Percentiles rank a stretch among this genome's conserved stretches.
These are phyloP conservation scores for Ceraclea dissimilis DNA, from an alignment of 2,888 invertebrate species.

Conservation along the genomic window DNA sequence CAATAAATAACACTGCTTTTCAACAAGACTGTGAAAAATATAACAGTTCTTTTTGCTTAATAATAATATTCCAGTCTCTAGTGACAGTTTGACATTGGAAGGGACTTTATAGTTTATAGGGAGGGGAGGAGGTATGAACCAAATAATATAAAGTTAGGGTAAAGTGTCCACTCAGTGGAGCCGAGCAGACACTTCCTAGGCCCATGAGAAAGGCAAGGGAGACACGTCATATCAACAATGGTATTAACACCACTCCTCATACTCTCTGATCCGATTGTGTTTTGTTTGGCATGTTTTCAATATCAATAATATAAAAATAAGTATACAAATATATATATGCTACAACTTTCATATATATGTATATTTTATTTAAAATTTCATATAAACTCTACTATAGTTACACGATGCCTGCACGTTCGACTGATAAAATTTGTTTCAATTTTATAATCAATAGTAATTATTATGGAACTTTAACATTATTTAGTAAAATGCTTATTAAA, in stretches of 20 bases:
- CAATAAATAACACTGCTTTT: no score
- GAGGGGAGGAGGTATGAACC: no score
- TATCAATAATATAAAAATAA: constrained; percentile 26
- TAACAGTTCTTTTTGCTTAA: no score
- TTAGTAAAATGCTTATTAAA: constrained; percentile 40
- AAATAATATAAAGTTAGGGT: no score
- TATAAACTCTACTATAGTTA: constrained; percentile 22
- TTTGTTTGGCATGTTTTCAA: constrained; percentile 26
- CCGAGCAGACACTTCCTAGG: background rate
- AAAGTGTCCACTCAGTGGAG: no score
- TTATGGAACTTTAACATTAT: constrained; percentile 24
- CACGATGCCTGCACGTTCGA: constrained; percentile 22
- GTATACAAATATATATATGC: constrained; percentile 17
- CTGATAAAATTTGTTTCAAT: constrained; percentile 21
- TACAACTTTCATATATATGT: background rate
- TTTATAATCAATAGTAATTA: constrained; percentile 20
- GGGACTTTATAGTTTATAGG: no score
- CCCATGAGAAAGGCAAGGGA: constrained; percentile 41
- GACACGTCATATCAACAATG: constrained; percentile 25
- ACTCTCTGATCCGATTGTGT: constrained; percentile 19
- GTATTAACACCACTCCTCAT: background rate
- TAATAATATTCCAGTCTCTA: no score
- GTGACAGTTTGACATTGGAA: no score
- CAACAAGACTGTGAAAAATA: no score
- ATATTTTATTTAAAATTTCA: constrained; percentile 2